A percentile compares a stretch with the other conserved stretches of the same genome.
Evolutionary conservation across 2,888 invertebrate genomes (phyloP).

Genomic region (Patella caerulea): DNA sequence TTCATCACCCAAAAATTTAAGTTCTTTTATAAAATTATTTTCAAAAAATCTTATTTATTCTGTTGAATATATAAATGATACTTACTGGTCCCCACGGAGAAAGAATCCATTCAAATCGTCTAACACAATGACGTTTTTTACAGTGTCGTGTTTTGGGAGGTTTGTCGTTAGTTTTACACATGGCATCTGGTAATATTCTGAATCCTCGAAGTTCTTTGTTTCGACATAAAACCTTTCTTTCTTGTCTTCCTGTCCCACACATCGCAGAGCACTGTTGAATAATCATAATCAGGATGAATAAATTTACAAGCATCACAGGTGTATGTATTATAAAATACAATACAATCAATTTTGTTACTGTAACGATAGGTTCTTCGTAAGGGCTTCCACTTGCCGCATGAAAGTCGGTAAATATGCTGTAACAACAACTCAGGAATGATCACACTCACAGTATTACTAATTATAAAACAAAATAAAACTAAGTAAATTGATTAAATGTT

Average conservation of each 20-base stretch:
- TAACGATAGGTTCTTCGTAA: too few relatives aligned
- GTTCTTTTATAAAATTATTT: too few relatives aligned
- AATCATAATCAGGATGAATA: neutral
- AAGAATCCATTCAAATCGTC: constrained; percentile 49
- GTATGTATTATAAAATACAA: too few relatives aligned
- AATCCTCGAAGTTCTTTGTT: constrained; percentile 36
- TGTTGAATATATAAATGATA: neutral
- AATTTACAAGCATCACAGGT: neutral
- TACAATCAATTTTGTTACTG: too few relatives aligned
- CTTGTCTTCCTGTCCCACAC: constrained; percentile 78
- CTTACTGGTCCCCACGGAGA: constrained; percentile 59
- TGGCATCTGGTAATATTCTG: constrained; percentile 37
- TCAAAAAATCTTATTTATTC: too few relatives aligned
- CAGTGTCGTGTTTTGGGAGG: constrained; percentile 35
- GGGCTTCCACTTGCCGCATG: too few relatives aligned
- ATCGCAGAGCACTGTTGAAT: constrained; percentile 75
- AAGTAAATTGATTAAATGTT: too few relatives aligned
- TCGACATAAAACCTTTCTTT: constrained; percentile 76
- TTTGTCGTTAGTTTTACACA: constrained; percentile 34
- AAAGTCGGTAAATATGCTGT: too few relatives aligned
- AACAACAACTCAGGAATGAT: too few relatives aligned
- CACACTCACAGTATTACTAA: too few relatives aligned
- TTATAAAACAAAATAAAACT: too few relatives aligned
- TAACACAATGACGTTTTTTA: constrained; percentile 41
- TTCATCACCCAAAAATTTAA: too few relatives aligned